A percentile compares a stretch with the other conserved stretches of the same genome.
These are phyloP conservation scores for Tonatia bakeri DNA, from an alignment of 2,113 vertebrate species.

Conservation along the genomic window DNA sequence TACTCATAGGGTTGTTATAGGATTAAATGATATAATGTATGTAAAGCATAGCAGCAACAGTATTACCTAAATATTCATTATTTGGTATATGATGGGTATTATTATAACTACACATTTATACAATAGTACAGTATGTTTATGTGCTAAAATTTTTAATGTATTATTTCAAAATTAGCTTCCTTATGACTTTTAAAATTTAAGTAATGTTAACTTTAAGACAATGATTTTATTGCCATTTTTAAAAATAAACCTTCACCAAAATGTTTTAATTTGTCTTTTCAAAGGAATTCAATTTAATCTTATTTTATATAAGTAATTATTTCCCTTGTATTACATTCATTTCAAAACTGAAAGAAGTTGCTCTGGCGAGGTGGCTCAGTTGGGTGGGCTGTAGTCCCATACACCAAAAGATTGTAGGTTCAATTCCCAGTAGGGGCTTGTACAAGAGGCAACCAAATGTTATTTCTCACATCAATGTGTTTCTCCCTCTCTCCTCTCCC, in stretches of 20 bases:
- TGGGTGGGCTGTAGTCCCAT: no score
- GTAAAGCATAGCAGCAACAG: not conserved
- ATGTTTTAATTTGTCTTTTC: not conserved
- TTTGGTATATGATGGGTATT: not conserved
- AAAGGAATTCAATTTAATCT: not conserved
- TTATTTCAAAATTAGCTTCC: conserved; percentile 9
- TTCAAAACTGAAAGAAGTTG: not conserved
- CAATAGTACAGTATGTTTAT: not conserved
- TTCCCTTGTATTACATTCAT: not conserved
- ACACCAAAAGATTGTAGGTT: no score
- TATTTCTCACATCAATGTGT: no score
- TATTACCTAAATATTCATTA: not conserved
- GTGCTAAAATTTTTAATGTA: not conserved
- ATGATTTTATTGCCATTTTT: not conserved
- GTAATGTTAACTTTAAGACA: not conserved
- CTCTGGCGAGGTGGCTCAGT: no score
- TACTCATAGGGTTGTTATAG: not conserved
- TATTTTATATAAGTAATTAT: not conserved
- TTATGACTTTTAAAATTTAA: not conserved
- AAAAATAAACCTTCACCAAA: not conserved
- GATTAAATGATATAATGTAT: not conserved
- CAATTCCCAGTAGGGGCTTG: no score
- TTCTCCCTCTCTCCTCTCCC: no score
- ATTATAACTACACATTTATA: not conserved
- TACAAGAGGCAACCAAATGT: no score